Evolutionary conservation across 1,140 invertebrate species (phyloP), one percentile per base, ranked within the genome.

Genomic region (Aphelinus certus): DNA sequence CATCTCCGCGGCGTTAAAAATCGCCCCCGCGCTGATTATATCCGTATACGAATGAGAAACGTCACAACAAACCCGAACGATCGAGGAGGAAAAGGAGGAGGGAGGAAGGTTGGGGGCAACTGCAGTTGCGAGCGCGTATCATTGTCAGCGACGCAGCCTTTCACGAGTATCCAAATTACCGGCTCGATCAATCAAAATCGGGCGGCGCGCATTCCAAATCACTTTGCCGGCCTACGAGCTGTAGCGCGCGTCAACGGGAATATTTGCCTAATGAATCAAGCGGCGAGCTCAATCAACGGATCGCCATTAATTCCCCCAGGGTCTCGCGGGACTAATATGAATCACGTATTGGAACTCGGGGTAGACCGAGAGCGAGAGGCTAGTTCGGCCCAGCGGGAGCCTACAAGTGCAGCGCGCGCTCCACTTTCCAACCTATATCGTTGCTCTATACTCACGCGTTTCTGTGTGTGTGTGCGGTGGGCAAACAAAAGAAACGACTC

Each of bases 301-400:
- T 64, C 64, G 60, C 64, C 73, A 75, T 75, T 75, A 75, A 75
- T 75, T 64, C 58, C 51, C 60, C 26, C 26, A 26, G 26, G 26
- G 26, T 26, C 26, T 26, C 26, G 26, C 66, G 7, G 69, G 73
- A 70, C 67, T 64, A 69, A 75, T 64, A 74, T 74, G 58, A 68
- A 74, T 74, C 48, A 74, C 57, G 46, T 63, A 74, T 68, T 68
- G 68, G 58, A 74, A 74, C 63, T 26, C 26, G 26, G 26, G 26
- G 26, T 26, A 26, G 26, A 26, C 26, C 26, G 26, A 26, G 26
- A 26, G 26, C 26, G 26, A 26, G 26, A 74, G 49, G 65, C 56
- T 63, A 56, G 58, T 62, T 62, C 26, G 2, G 48, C 65, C n/a
- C 72, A 10, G 45, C 66, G 61, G 66, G 66, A 51, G 73, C 26